Percentiles rank a stretch among this genome's conserved stretches.
These are phyloP conservation scores for Platichthys flesus DNA, from an alignment of 2,113 vertebrate species.

Conservation along the genomic window DNA sequence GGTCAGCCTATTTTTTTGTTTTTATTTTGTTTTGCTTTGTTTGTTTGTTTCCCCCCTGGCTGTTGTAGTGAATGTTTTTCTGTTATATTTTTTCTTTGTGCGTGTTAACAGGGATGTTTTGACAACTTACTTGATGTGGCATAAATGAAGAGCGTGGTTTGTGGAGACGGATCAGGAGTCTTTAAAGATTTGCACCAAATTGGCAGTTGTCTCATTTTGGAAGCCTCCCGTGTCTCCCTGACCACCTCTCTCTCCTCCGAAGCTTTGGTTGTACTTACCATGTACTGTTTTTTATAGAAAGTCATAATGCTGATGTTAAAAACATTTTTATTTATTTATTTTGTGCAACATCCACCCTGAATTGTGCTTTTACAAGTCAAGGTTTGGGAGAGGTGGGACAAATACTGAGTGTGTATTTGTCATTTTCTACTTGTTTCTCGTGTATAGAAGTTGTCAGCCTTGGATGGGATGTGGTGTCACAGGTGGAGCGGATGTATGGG, in stretches of 20 bases:
- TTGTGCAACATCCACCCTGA: conserved; percentile 74
- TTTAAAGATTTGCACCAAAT: conserved; percentile 62
- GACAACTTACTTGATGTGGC: conserved; percentile 79
- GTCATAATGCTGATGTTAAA: conserved; percentile 77
- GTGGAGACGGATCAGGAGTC: conserved; percentile 71
- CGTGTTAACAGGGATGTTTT: conserved; percentile 80
- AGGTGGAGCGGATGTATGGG: conserved; percentile 37
- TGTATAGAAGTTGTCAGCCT: conserved; percentile 75
- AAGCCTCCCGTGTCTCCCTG: conserved; percentile 61
- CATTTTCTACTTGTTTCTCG: conserved; percentile 68
- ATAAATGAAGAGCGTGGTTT: conserved; percentile 69
- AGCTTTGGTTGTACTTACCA: conserved; percentile 79
- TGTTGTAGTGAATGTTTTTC: conserved; percentile 80
- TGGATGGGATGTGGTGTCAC: conserved; percentile 61
- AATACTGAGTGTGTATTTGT: conserved; percentile 73
- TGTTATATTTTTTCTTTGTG: conserved; percentile 63
- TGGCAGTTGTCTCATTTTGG: conserved; percentile 35
- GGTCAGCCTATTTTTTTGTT: conserved; percentile 71
- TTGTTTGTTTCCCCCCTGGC: conserved; percentile 61
- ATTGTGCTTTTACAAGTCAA: conserved; percentile 67
- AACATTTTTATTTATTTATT: conserved; percentile 84
- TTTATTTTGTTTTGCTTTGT: conserved; percentile 39
- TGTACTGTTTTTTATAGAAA: conserved; percentile 73
- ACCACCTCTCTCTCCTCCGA: conserved; percentile 64
- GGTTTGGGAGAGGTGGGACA: conserved; percentile 57